Base-by-base conservation (phyloP, 2,113 vertebrate genomes). In the Gallinago media region DNA sequence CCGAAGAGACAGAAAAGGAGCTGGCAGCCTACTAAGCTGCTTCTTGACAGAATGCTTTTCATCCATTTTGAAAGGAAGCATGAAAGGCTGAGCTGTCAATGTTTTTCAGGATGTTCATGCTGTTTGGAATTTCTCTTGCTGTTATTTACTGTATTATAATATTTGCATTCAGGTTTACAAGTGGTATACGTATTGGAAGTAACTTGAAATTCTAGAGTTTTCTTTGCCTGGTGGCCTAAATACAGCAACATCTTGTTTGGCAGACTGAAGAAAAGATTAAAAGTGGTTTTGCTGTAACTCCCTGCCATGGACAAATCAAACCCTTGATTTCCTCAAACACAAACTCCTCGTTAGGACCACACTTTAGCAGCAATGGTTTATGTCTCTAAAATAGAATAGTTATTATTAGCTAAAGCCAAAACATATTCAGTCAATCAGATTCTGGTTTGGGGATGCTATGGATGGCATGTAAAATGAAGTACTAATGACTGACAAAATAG, bases 401-500 rank as follows among this genome's bases (percentile, higher is more conserved):
- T 96, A 52, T 71, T 94, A 59, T 84, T 84, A 94, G 56, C 47
- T 77, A 58, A 94, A 71, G 47, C 32, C 4, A n/a, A 71, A 92
- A 56, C 38, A 34, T 58, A 79, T 52, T 94, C 89, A 85, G 75
- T 94, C 31, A 70, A 74, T 55, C 59, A 86, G 56, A 38, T 71
- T 91, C 76, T 94, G 72, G 4, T 89, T 81, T 84, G 80, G 55
- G 76, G 79, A 47, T 91, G 68, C 59, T 71, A 84, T 55, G 76
- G 34, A 63, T 78, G 76, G 42, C 42, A 77, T 63, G 29, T 91
- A 91, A 89, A 93, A 91, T 77, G 52, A 89, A 95, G 76, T 89
- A 90, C 68, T 73, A 75, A 84, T 61, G 70, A 73, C 49, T 73
- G 56, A 76, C 75, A 85, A 90, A 93, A 77, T 44, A 95, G 47